Base-by-base conservation (phyloP, 2,888 invertebrate species). In the Torymus texanus region DNA sequence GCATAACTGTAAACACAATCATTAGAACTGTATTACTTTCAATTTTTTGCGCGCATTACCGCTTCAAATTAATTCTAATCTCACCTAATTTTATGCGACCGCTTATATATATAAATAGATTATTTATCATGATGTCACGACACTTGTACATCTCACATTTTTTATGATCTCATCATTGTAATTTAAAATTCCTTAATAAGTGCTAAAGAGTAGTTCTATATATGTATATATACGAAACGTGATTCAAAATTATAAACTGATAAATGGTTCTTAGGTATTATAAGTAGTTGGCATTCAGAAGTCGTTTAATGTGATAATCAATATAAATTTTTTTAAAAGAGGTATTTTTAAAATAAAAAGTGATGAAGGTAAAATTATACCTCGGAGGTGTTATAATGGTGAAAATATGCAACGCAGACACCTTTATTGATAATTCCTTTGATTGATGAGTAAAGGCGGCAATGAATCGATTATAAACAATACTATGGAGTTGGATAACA, bases 51-150 rank as follows among this genome's bases (percentile, higher is more conserved):
- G 1, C 58, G 1, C 18, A 59, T 59, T 59, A 41, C 0, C 1
- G 18, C 13, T 59, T 14, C 18, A 12, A 50, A 29, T 67, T 67
- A 21, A 51, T 66, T 66, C 21, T 53, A 55, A 24, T 24, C 24
- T 56, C 8, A 14, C 56, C 12, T 29, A 10, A 14, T 68, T 53
- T 53, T 1, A 56, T 56, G 13, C 29, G 13, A 53, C 13, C 21
- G 55, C 63, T 24, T 63, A 73, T 55, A 55, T 21, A 73, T 55
- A 55, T 53, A n/a, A 62, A 55, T 63, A 16, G 55, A 55, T 51
- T 73, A 55, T 51, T 73, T 61, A 55, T 74, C 18, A 53, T 62
- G 68, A 68, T 75, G 21, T 75, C 62, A 68, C 68, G 13, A 8
- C 11, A 55, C 8, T 8, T 41, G 3, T 50, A 50, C 14, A 75